phyloP scores from a whole-genome alignment of 2,888 invertebrate genomes.

The Shargacucullia verbasci region DNA sequence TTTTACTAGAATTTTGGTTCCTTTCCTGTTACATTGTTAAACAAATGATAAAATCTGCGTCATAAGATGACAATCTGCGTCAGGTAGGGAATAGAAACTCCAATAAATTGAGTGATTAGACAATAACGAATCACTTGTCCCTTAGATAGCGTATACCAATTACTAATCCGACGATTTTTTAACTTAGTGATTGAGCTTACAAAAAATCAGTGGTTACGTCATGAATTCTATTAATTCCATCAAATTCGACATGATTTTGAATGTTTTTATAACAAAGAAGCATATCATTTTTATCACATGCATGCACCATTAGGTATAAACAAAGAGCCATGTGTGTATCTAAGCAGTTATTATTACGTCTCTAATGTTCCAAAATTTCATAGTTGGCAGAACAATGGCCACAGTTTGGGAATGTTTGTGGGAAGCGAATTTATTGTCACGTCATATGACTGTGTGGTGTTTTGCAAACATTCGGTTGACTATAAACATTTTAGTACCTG shows the following conservation, averaged over 20 bases:
- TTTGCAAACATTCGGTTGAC: conserved; percentile 61
- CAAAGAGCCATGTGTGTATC: conserved; percentile 25
- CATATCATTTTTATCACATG: conserved; percentile 13
- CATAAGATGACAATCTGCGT: too few species aligned
- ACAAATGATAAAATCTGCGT: too few species aligned
- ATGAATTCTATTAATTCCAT: too few species aligned
- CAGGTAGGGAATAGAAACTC: too few species aligned
- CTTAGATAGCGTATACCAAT: too few species aligned
- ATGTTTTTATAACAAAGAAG: conserved; percentile 5
- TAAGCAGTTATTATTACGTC: conserved; percentile 38
- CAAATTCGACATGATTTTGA: neutral
- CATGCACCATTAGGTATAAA: conserved; percentile 23
- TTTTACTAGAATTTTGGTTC: too few species aligned
- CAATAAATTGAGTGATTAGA: too few species aligned
- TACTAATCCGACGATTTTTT: too few species aligned
- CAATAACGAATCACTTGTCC: too few species aligned
- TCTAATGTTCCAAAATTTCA: conserved; percentile 57
- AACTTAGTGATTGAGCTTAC: too few species aligned
- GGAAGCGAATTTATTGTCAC: conserved; percentile 62
- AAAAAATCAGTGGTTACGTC: too few species aligned
- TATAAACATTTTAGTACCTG: conserved; percentile 49
- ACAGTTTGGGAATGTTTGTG: conserved; percentile 59
- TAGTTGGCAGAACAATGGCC: conserved; percentile 62
- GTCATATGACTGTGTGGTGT: conserved; percentile 53
- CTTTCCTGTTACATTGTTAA: too few species aligned